These are phyloP conservation scores for Gallinago nigripennis DNA, from an alignment of 2,797 vertebrate genomes.

Conservation along the genomic window DNA sequence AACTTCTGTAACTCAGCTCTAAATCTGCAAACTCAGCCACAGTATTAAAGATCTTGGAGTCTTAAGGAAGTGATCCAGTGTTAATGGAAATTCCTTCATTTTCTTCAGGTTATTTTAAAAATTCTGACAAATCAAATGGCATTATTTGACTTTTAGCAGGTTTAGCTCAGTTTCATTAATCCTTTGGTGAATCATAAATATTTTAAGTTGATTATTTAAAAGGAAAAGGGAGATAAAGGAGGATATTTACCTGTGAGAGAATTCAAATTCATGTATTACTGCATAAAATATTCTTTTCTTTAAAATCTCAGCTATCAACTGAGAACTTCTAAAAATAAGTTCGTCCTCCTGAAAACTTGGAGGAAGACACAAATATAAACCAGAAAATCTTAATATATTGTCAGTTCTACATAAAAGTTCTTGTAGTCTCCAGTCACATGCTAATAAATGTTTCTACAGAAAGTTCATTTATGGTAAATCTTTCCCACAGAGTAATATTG, in stretches of 20 bases:
- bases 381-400: not conserved
- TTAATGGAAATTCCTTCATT: not conserved
- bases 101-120: not conserved
- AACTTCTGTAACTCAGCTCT: not conserved
- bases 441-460: not conserved
- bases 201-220: conserved; percentile 26
- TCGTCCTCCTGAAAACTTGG: not conserved
- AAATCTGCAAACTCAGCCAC: not conserved
- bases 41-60: not conserved
- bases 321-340: not conserved
- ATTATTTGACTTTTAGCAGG: not conserved
- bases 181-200: conserved; percentile 11
- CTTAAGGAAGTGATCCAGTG: not conserved
- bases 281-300: not conserved
- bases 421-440: not conserved
- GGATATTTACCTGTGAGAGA: conserved; percentile 3
- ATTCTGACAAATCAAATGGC: not conserved
- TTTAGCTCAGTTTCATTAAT: conserved; percentile 1
- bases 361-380: not conserved
- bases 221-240: not conserved
- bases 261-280: not conserved
- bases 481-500: not conserved
- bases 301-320: not conserved
- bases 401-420: not conserved
- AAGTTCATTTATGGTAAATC: not conserved